Conservation (phyloP, 2,797 vertebrate genomes). For the Lithobates pipiens region DNA sequence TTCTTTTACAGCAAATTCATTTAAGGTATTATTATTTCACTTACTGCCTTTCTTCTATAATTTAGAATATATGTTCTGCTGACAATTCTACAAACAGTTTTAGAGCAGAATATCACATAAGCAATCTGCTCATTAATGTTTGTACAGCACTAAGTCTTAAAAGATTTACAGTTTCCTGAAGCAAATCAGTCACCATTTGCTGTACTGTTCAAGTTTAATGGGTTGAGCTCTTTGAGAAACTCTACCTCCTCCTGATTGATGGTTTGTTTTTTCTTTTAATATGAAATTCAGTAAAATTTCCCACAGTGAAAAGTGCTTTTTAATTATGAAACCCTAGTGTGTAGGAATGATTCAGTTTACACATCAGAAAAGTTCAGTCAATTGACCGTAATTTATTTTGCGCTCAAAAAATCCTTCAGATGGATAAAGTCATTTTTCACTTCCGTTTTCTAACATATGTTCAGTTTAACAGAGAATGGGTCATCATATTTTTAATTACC, state of each 20-base stretch:
- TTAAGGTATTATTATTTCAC: not conserved
- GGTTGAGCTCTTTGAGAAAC: constrained; percentile 68
- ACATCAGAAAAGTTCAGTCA: constrained; percentile 70
- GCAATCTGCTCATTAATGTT: constrained; percentile 64
- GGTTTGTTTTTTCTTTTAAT: constrained; percentile 73
- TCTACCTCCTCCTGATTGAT: constrained; percentile 68
- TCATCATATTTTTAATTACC: constrained; percentile 11
- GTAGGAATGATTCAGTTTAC: constrained; percentile 72
- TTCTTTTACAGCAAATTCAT: not conserved
- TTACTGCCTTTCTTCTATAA: not conserved
- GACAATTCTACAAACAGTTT: constrained; percentile 68
- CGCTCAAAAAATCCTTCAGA: constrained; percentile 66
- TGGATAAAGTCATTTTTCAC: constrained; percentile 55
- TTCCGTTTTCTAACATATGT: constrained; percentile 6
- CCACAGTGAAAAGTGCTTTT: constrained; percentile 70
- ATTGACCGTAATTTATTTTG: constrained; percentile 70
- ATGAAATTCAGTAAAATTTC: constrained; percentile 70
- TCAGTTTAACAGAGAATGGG: constrained; percentile 24
- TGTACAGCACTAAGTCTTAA: constrained; percentile 63
- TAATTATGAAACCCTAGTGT: constrained; percentile 72
- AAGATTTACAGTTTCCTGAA: constrained; percentile 66
- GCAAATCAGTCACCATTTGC: constrained; percentile 66
- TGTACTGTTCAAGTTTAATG: constrained; percentile 66
- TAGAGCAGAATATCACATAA: constrained; percentile 64
- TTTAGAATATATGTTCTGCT: constrained; percentile 65